phyloP scores from a whole-genome alignment of 2,888 invertebrate species.

The Entomobrya proxima region DNA sequence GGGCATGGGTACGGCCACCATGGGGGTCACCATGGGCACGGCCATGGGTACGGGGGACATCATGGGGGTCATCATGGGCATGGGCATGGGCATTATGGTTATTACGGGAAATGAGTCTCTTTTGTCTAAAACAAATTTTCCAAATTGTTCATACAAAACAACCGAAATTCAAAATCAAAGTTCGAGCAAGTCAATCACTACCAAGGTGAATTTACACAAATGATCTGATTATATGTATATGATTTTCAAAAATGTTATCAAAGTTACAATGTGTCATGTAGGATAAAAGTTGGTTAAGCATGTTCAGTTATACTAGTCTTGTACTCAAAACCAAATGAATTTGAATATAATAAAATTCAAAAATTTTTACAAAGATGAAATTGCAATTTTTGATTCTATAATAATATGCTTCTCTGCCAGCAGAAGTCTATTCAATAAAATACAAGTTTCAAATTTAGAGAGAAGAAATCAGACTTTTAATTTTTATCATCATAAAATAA shows the following conservation, averaged over 20 bases:
- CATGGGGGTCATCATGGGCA: neutral
- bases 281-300: neutral
- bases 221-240: neutral
- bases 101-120: neutral
- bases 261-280: neutral
- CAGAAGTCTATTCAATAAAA: no score
- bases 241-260: neutral
- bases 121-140: neutral
- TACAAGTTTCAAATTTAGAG: neutral
- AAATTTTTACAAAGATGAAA: neutral
- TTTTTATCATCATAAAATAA: neutral
- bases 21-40: constrained; percentile 8
- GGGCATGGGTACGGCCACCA: constrained; percentile 10
- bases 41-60: constrained; percentile 10
- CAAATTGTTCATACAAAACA: neutral
- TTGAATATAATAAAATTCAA: neutral
- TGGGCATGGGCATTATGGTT: neutral
- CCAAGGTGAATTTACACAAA: neutral
- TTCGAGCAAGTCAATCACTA: neutral
- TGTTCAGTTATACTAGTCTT: constrained; percentile 25
- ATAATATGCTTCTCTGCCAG: no score
- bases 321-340: neutral
- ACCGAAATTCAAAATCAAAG: neutral
- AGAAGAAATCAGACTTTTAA: neutral
- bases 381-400: no score